Evolutionary conservation across 2,113 vertebrate species (phyloP), one percentile per base, ranked within the genome.

Genomic region (Lophura nycthemera): DNA sequence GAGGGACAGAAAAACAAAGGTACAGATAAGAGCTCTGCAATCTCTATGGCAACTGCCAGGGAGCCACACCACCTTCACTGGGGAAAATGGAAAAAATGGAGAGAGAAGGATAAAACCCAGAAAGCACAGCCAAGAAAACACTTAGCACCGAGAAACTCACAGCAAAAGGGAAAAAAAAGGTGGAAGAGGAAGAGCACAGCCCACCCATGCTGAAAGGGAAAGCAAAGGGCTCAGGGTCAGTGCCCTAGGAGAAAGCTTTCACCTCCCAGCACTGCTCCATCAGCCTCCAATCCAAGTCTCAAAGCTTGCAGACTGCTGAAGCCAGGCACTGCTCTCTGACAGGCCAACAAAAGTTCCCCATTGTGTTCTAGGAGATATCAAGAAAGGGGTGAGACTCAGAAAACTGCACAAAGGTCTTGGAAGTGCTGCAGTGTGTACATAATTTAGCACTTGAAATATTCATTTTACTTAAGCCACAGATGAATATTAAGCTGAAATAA

Each of bases 41-140:
- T 83, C 81, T 94, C 87, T 85, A 87, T 80, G 66, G 87, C 60
- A 94, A 90, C 91, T 87, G 66, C 78, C 27, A 86, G 86, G 66
- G 80, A 92, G 43, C 59, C 61, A 66, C 86, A 75, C 78, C 14
- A 0, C 8, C 10, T 36, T 81, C 52, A 11, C 19, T 0, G 1
- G 13, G 27, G 8, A 86, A 57, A 83, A 70, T n/a, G 19, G 60
- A 83, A 61, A 13, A 86, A 59, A 66, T 40, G n/a, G 15, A 88
- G 8, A 61, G 25, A 11, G n/a, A 7, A 86, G 38, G 67, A 75
- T 32, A 56, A 78, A 88, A 69, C 3, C 2, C n/a, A n/a, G 83
- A 63, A 71, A 50, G 13, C 25, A 27, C 1, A 40, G 47, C 45
- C 27, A 88, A 66, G 65, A 50, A 74, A 81, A 25, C 1, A 12